phyloP scores from a whole-genome alignment of 2,888 invertebrate genomes.

The Andrena fulva region DNA sequence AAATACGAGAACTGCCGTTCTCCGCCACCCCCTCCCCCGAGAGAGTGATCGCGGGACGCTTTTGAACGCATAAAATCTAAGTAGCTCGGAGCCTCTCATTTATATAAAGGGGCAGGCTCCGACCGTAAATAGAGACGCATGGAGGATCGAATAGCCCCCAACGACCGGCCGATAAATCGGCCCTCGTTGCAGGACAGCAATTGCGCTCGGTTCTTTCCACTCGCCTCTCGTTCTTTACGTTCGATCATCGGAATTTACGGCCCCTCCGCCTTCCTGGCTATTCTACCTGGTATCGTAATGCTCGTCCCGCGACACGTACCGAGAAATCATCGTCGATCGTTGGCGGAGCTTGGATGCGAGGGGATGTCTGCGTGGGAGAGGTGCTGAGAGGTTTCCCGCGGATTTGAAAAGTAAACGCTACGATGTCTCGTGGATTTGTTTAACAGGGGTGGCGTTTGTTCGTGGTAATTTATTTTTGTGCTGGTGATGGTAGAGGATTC shows the following conservation, averaged over 20 bases:
- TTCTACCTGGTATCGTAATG: slow-evolving; percentile 1
- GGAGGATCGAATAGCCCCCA: slow-evolving; percentile 25
- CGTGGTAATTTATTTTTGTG: too few species aligned
- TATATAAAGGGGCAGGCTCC: slow-evolving; percentile 25
- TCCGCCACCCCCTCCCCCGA: neutral
- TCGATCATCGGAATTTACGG: slow-evolving; percentile 15
- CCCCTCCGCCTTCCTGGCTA: neutral
- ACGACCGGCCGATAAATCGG: slow-evolving; percentile 36
- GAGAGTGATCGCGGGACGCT: slow-evolving; percentile 34
- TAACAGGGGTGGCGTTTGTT: too few species aligned
- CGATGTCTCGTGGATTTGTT: too few species aligned
- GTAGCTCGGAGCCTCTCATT: slow-evolving; percentile 11
- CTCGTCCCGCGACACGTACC: neutral
- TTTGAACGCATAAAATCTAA: slow-evolving; percentile 41
- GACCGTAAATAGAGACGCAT: slow-evolving; percentile 45
- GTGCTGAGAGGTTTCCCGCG: neutral
- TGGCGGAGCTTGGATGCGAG: neutral
- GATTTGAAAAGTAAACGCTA: neutral
- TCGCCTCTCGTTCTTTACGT: slow-evolving; percentile 12
- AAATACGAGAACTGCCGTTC: slow-evolving; percentile 42
- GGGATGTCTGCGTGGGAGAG: neutral
- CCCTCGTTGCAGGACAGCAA: neutral
- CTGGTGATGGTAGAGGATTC: too few species aligned
- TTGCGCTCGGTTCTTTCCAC: slow-evolving; percentile 7
- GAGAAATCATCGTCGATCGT: slow-evolving; percentile 1